Base-by-base conservation (phyloP, 2,113 vertebrate genomes). In the Nothobranchius furzeri region DNA sequence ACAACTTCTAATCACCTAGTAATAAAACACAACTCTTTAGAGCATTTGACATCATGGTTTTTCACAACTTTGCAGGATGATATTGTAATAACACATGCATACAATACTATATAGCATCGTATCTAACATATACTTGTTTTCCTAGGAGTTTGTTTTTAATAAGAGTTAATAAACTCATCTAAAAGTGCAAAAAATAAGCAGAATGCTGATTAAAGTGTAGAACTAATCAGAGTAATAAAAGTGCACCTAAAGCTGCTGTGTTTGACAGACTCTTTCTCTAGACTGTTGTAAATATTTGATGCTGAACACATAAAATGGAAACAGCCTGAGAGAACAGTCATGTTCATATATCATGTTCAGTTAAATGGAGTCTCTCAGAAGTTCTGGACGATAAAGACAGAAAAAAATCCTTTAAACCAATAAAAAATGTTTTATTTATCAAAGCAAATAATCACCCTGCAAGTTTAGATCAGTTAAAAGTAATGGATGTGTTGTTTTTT, bases 261-360 rank as follows among this genome's bases (percentile, higher is more conserved):
- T 45, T 54, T 53, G 24, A 64, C 49, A 45, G 13, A 64, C 62
- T 64, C 20, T 45, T 3, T 2, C 20, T 64, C 37, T 40, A 25
- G 50, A 40, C n/a, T 53, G 51, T 43, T 64, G 62, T 45, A 54
- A 64, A 64, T 64, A 64, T 64, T 53, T 64, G 40, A 64, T 64
- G 61, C 40, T 35, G 37, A 46, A 45, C 20, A 54, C 8, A 54
- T 64, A 46, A 54, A 55, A 54, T 20, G 50, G 48, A 42, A 52
- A 24, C 20, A 40, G 17, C 36, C 61, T 57, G 17, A 57, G 52
- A 64, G 25, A 43, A 51, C 25, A 63, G 2, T 9, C 15, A 25
- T 30, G 47, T 56, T 12, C 20, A 42, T 50, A 48, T 43, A 20
- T 60, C 1, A 35, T 47, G 35, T 42, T 74, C 43, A 55, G 12